Base-by-base conservation (phyloP, 1,140 invertebrate genomes). In the Diorhabda elongata region DNA sequence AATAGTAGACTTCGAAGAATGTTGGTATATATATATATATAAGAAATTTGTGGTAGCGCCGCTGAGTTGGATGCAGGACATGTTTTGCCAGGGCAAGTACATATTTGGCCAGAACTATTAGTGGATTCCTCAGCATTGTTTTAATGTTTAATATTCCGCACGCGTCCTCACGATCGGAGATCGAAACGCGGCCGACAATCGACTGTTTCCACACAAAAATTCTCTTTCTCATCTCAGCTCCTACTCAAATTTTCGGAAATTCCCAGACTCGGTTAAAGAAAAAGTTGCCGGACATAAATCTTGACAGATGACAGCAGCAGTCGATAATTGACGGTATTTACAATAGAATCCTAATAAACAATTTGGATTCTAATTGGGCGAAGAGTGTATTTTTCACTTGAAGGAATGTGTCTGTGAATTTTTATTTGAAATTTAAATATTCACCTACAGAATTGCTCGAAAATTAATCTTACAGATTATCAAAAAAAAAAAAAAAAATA, bases 21-120 rank as follows among this genome's bases (percentile, higher is more conserved):
- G 26, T 26, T 26, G 26, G 26, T 26, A 26, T 26, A 26, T 26
- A 26, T 26, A 26, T 26, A 26, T 26, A 26, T 26, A 26, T 26
- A 26, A 52, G 47, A n/a, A 52, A 52, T 52, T 6, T 52, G 47
- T 2, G 2, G 41, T n/a, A 44, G 59, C 72, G 56, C 58, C 69
- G 44, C 66, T 69, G 64, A 62, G 42, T 61, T 60, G 61, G 71
- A 43, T 70, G 70, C 74, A 74, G 61, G 67, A 71, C 72, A 75
- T 74, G 71, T 75, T 74, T 72, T 70, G 74, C 67, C 74, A 63
- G 69, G 73, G 66, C 64, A 61, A 70, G 69, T 73, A 73, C 74
- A 74, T 75, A 75, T 75, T 74, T 74, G 74, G 74, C 63, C 71
- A 47, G 73, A 74, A 76, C 75, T 76, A 76, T 76, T 76, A 76